These are phyloP conservation scores for Xestobium rufovillosum DNA, from an alignment of 2,888 invertebrate genomes.

Conservation along the genomic window DNA sequence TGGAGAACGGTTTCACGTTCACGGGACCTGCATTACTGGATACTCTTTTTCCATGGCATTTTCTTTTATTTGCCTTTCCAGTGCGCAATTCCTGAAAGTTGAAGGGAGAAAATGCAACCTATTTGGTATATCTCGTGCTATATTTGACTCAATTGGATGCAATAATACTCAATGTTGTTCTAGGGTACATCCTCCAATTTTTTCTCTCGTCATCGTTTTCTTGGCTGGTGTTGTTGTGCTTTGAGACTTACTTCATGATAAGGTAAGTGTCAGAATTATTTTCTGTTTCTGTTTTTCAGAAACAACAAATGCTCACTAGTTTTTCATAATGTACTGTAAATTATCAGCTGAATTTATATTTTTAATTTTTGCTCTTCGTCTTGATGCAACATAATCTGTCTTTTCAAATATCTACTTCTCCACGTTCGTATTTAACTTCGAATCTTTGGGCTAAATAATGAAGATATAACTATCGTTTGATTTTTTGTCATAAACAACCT, in stretches of 20 bases:
- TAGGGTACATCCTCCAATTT: constrained; percentile 34
- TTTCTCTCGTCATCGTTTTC: constrained; percentile 32
- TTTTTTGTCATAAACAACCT: too few species aligned
- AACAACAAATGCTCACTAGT: too few species aligned
- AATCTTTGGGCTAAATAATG: too few species aligned
- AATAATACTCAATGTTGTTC: constrained; percentile 21
- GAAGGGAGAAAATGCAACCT: constrained; percentile 26
- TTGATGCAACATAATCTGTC: too few species aligned
- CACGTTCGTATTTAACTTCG: too few species aligned
- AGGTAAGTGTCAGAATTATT: constrained; percentile 27
- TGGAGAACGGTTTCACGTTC: too few species aligned
- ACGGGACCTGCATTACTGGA: constrained; percentile 31
- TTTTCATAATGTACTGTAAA: too few species aligned
- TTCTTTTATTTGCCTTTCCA: constrained; percentile 30
- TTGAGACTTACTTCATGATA: constrained; percentile 31
- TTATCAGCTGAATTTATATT: too few species aligned
- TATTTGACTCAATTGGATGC: constrained; percentile 7
- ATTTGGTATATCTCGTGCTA: constrained; percentile 33
- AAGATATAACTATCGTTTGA: too few species aligned
- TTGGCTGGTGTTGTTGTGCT: constrained; percentile 32
- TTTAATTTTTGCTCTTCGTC: too few species aligned
- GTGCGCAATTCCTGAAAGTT: constrained; percentile 27
- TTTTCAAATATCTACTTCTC: too few species aligned
- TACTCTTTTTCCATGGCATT: constrained; percentile 31
- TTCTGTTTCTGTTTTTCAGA: constrained; percentile 14